Conservation (phyloP, 2,113 vertebrate species). For the Catharus fuscescens region DNA sequence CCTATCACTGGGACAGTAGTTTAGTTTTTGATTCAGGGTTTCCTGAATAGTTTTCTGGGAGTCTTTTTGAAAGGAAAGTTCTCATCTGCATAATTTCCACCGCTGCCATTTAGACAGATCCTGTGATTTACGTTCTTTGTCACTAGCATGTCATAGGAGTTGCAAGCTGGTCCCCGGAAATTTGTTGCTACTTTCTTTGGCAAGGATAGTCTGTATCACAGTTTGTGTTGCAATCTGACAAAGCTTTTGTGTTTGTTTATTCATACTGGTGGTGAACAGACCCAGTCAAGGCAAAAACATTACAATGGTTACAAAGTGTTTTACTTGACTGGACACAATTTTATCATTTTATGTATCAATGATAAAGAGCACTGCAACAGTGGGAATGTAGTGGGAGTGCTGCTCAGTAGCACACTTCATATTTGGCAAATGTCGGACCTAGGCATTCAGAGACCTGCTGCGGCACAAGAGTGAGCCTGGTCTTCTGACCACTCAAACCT, state of each 20-base stretch:
- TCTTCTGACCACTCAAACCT: neutral
- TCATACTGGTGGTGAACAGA: neutral
- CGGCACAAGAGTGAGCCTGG: neutral
- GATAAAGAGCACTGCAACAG: neutral
- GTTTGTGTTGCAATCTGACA: neutral
- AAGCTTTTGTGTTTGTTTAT: neutral
- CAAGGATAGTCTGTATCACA: neutral
- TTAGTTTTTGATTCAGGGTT: fast-evolving
- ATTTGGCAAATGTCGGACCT: neutral
- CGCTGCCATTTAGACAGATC: neutral
- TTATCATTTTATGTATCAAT: neutral
- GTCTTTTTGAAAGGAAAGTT: neutral
- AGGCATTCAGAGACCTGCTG: neutral
- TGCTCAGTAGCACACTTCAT: neutral
- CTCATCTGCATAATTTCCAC: neutral
- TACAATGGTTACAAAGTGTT: neutral
- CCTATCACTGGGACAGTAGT: neutral
- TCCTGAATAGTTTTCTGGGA: neutral
- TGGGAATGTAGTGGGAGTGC: neutral
- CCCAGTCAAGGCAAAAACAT: neutral
- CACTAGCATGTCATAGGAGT: neutral
- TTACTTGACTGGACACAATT: neutral
- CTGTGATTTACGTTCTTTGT: neutral
- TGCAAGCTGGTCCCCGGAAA: neutral
- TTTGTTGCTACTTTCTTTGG: neutral